Conservation (phyloP, 2,797 vertebrate species). For the Echeneis naucrates region DNA sequence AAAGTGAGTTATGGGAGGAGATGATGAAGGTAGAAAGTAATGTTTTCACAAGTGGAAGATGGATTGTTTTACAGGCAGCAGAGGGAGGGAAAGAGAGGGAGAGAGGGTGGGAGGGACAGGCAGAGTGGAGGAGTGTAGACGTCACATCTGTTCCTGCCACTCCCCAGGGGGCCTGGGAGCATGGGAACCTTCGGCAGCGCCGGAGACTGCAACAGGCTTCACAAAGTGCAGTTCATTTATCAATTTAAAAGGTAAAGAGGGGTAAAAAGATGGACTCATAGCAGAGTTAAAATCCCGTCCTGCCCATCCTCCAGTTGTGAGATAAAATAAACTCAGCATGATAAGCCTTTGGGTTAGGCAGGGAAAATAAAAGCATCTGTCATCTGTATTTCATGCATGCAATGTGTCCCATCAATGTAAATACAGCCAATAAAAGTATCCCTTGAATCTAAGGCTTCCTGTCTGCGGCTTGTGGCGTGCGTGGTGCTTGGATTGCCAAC, state of each 20-base stretch:
- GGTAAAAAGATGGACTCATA: conserved; percentile 2
- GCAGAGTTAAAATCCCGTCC: conserved; percentile 15
- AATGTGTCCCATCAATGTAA: conserved; percentile 35
- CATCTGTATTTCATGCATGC: conserved; percentile 53
- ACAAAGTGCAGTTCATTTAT: conserved; percentile 62
- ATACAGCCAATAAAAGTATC: conserved; percentile 63
- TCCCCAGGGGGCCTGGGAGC: conserved; percentile 70
- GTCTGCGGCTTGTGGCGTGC: conserved; percentile 64
- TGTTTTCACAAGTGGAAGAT: conserved; percentile 75
- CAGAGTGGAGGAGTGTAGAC: conserved; percentile 72
- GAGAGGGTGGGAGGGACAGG: conserved; percentile 49
- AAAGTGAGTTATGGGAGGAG: conserved; percentile 49
- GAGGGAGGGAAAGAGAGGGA: conserved; percentile 58
- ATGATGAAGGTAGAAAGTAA: conserved; percentile 43
- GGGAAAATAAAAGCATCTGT: conserved; percentile 65
- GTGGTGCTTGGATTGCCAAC: conserved; percentile 57
- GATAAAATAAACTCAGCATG: conserved; percentile 43
- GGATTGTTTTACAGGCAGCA: conserved; percentile 75
- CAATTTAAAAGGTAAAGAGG: conserved; percentile 51
- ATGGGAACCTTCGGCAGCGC: conserved; percentile 71
- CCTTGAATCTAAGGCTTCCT: conserved; percentile 59
- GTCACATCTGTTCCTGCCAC: conserved; percentile 83
- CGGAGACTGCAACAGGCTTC: conserved; percentile 55
- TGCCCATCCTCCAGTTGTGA: conserved; percentile 10
- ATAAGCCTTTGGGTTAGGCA: conserved; percentile 11